Evolutionary conservation across 2,888 invertebrate genomes (phyloP), one percentile per base, ranked within the genome.

Genomic region (Andrena hattorfiana): DNA sequence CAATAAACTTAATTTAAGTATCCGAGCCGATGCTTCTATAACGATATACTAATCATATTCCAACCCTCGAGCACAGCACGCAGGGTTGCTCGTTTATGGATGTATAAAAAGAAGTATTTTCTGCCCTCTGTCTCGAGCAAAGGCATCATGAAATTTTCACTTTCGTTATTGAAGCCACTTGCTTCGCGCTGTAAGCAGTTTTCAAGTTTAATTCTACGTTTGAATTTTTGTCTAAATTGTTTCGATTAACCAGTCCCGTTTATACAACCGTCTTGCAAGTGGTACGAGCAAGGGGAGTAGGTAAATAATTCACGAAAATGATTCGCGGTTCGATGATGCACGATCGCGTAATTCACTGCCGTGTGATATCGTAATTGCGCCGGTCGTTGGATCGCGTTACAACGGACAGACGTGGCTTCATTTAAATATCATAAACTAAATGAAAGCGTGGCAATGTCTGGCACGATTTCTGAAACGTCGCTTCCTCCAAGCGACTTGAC

Each of bases 21-120:
- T 89, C 88, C 86, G 66, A 85, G 77, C 81, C 83, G 86, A 90
- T 85, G 85, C 83, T 84, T 86, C 81, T 85, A 79, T 80, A 89
- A 90, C 85, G 87, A 89, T 81, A 89, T 89, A 90, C 90, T 90
- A 90, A 90, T 90, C 90, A 86, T 89, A 90, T 90, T 90, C 89
- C 86, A 84, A 87, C 85, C 84, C 83, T 81, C 82, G 62, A 42
- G 70, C 77, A 63, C 42, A 63, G 68, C 74, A 59, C 70, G 67
- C 59, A 63, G 64, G 62, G 42, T 59, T 68, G 23, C 71, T 86
- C 87, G 78, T 85, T 87, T 84, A 76, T 79, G 70, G 63, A 82
- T 62, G 71, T 79, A 79, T 63, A 75, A 80, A 81, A 72, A 83
- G 77, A 77, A 13, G n/a, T n/a, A n/a, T 72, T 64, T 54, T 56